phyloP scores from a whole-genome alignment of 2,113 vertebrate genomes.

The Stictonetta naevosa region DNA sequence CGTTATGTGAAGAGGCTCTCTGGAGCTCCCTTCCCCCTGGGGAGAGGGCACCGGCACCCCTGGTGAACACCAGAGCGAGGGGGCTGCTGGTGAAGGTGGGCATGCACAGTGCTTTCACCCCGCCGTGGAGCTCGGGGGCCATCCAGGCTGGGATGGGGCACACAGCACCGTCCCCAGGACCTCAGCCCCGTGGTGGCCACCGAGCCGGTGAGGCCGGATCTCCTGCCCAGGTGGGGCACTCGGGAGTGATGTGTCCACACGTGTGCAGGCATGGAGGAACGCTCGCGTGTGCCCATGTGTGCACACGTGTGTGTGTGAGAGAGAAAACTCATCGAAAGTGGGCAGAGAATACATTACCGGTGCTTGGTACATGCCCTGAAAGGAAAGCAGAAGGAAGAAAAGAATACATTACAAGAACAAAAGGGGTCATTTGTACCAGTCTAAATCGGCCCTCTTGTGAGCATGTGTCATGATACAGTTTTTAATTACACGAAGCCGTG shows the following conservation, averaged over 20 bases:
- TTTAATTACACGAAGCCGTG: neutral
- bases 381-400: neutral
- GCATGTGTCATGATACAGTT: neutral
- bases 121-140: neutral
- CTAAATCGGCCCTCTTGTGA: neutral
- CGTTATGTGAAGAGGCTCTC: neutral
- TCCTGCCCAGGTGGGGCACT: neutral
- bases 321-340: neutral
- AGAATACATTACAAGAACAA: neutral
- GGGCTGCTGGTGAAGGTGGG: neutral
- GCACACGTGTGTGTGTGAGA: neutral
- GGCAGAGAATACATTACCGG: neutral
- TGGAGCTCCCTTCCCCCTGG: neutral
- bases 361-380: neutral
- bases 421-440: neutral
- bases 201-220: neutral
- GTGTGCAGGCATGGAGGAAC: accelerated
- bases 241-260: neutral
- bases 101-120: accelerated
- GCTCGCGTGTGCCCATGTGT: neutral
- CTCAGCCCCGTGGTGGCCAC: no score
- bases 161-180: accelerated
- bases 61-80: accelerated
- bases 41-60: neutral
- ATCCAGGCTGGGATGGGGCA: accelerated